These are phyloP conservation scores for Antitype chi DNA, from an alignment of 2,888 invertebrate species.

Conservation along the genomic window DNA sequence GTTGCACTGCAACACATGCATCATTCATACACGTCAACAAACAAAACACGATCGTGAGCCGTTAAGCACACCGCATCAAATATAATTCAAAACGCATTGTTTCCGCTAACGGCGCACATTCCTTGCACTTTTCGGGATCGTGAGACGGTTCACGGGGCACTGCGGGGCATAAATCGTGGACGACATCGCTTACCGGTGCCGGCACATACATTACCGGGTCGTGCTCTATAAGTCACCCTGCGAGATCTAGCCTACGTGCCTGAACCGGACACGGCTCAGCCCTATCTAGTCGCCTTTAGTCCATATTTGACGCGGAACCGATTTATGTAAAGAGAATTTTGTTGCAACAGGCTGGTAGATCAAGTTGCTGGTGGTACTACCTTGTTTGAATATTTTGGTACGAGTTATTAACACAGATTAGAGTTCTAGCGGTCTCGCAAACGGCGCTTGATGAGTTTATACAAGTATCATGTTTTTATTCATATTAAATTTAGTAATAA, in stretches of 20 bases:
- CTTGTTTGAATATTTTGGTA: conserved; percentile 34
- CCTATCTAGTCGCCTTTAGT: conserved; percentile 47
- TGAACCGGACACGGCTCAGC: conserved; percentile 46
- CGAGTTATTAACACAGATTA: not conserved
- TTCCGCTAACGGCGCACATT: conserved; percentile 48
- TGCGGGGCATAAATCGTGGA: conserved; percentile 67
- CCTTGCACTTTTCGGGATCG: conserved; percentile 65
- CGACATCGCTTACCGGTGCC: conserved; percentile 70
- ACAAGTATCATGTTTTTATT: not conserved
- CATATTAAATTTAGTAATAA: not conserved
- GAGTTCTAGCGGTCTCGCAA: not conserved
- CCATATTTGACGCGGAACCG: conserved; percentile 60
- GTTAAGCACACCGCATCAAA: conserved; percentile 25
- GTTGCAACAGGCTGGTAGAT: conserved; percentile 38
- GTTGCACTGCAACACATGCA: not conserved
- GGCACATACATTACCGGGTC: conserved; percentile 70
- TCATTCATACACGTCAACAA: conserved; percentile 1
- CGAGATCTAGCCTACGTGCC: conserved; percentile 66
- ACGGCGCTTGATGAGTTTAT: conserved; percentile 1
- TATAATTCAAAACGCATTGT: conserved; percentile 41
- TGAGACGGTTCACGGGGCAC: conserved; percentile 71
- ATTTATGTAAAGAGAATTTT: conserved; percentile 61
- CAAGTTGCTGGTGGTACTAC: conserved; percentile 24
- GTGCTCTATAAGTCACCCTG: conserved; percentile 71
- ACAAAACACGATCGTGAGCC: conserved; percentile 46